These are phyloP conservation scores for Myotis yumanensis DNA, from an alignment of 2,113 vertebrate species.

Conservation along the genomic window DNA sequence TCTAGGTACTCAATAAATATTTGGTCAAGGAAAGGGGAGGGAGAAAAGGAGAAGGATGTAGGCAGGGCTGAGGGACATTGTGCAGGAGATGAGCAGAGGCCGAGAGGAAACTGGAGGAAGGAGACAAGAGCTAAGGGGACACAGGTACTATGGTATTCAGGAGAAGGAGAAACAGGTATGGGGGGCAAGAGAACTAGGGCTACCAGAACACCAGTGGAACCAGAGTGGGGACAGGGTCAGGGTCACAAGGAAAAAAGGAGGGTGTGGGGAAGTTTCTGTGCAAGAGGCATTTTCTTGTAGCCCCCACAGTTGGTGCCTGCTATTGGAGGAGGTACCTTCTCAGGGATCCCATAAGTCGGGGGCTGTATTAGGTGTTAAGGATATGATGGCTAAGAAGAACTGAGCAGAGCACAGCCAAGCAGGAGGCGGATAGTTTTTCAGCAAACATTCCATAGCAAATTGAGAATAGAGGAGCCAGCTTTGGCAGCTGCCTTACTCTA, in stretches of 20 bases:
- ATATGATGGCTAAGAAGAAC: neutral
- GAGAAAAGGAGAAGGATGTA: neutral
- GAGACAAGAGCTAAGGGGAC: neutral
- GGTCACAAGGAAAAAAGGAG: neutral
- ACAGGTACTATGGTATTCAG: too few species aligned
- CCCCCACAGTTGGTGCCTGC: neutral
- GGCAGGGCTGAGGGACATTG: neutral
- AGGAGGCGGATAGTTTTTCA: slow-evolving; percentile 62
- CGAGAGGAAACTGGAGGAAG: neutral
- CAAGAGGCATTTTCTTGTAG: neutral
- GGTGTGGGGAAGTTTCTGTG: neutral
- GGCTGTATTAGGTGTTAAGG: neutral
- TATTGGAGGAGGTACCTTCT: neutral
- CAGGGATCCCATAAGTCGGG: neutral
- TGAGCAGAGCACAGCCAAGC: slow-evolving; percentile 55
- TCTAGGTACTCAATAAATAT: neutral
- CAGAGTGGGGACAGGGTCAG: neutral
- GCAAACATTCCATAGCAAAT: slow-evolving; percentile 63
- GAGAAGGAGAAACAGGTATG: neutral
- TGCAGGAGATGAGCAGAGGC: neutral
- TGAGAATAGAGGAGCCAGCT: slow-evolving; percentile 41
- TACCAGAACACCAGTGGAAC: neutral
- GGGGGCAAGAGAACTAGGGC: neutral
- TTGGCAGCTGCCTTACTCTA: slow-evolving; percentile 52
- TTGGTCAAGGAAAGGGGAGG: neutral